These are phyloP conservation scores for Athene cunicularia DNA, from an alignment of 2,113 vertebrate species.

Conservation along the genomic window DNA sequence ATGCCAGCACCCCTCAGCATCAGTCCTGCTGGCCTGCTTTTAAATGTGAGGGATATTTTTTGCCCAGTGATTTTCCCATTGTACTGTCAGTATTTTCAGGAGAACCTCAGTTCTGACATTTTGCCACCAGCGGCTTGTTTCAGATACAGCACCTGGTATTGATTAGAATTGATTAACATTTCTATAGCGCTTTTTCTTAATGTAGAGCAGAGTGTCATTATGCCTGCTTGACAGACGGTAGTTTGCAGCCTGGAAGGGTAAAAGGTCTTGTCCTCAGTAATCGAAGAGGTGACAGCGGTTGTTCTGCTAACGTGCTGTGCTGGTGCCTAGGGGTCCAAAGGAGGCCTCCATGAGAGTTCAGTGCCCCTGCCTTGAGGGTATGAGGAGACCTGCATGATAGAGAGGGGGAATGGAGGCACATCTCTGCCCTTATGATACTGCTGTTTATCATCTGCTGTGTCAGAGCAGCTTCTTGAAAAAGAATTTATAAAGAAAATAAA, in stretches of 20 bases:
- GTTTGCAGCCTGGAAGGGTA: neutral
- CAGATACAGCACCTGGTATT: neutral
- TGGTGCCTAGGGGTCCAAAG: neutral
- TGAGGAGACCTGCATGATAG: neutral
- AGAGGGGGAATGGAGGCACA: neutral
- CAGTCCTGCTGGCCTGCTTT: neutral
- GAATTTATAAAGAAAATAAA: neutral
- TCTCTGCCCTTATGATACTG: neutral
- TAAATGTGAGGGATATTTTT: neutral
- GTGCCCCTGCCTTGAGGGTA: neutral
- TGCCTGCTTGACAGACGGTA: neutral
- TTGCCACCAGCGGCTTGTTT: neutral
- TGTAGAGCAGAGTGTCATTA: neutral
- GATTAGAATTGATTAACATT: conserved; percentile 20
- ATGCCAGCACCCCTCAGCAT: neutral
- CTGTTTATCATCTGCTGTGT: neutral
- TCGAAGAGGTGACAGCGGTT: accelerated
- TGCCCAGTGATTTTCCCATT: neutral
- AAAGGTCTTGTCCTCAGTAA: neutral
- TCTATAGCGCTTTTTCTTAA: neutral
- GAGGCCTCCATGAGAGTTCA: neutral
- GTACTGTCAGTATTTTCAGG: neutral
- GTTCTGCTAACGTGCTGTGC: neutral
- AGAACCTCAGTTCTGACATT: neutral
- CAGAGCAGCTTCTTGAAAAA: neutral